Conservation (phyloP, 2,888 invertebrate species). For the Pristionchus japonicus region DNA sequence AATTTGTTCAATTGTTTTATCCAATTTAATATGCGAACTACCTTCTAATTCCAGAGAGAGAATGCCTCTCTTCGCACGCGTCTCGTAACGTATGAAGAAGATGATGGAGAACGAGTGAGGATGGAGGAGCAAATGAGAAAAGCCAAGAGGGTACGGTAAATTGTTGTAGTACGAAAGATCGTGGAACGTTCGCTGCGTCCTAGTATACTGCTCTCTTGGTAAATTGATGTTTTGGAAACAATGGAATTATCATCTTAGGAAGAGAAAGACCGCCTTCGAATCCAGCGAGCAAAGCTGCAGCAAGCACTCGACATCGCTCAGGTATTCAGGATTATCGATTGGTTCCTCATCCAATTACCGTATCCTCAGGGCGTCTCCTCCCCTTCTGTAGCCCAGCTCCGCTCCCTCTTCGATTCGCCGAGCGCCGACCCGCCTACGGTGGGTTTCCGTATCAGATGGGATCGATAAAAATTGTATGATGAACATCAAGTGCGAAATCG, state of each 20-base stretch:
- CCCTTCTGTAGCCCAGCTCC: slow-evolving; percentile 47
- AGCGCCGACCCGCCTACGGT: too few species aligned
- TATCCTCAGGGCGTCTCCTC: slow-evolving; percentile 22
- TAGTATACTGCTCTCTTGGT: too few species aligned
- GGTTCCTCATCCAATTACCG: background rate
- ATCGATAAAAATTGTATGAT: too few species aligned
- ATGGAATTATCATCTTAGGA: background rate
- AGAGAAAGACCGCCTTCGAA: too few species aligned
- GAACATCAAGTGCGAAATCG: too few species aligned
- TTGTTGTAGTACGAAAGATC: background rate
- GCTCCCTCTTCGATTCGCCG: slow-evolving; percentile 21
- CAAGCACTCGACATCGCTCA: slow-evolving; percentile 23
- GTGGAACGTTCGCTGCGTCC: too few species aligned
- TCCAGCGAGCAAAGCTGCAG: too few species aligned
- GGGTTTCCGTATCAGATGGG: background rate
- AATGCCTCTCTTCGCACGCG: slow-evolving; percentile 56
- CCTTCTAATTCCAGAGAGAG: slow-evolving; percentile 55
- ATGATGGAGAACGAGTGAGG: slow-evolving; percentile 54
- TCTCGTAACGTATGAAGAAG: slow-evolving; percentile 59
- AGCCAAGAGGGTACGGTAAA: slow-evolving; percentile 23
- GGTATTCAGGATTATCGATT: background rate
- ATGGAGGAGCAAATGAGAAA: too few species aligned
- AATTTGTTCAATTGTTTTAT: too few species aligned
- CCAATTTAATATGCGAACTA: too few species aligned
- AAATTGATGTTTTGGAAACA: too few species aligned